Conservation (phyloP, 2,797 vertebrate species). For the Pitangus sulphuratus region DNA sequence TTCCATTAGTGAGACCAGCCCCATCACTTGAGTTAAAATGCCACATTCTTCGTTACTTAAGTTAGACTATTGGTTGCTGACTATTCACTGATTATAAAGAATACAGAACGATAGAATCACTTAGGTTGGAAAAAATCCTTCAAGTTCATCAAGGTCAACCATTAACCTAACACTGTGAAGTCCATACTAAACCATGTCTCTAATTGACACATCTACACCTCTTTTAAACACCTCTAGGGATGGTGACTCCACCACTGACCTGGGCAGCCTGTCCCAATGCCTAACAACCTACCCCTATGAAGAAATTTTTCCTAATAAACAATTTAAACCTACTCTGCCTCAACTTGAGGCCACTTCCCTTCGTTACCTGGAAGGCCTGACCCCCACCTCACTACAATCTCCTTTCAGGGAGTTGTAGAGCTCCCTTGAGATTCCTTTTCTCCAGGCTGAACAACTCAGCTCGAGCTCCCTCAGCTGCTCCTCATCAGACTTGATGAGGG, state of each 20-base stretch:
- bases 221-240: background rate
- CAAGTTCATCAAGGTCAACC: background rate
- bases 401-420: background rate
- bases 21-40: background rate
- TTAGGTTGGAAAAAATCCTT: background rate
- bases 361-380: background rate
- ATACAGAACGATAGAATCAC: background rate
- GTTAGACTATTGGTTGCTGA: background rate
- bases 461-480: background rate
- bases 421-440: rapidly evolving
- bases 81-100: background rate
- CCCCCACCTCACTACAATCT: rapidly evolving
- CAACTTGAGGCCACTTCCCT: background rate
- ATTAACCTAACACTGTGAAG: background rate
- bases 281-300: background rate
- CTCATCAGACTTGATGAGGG: no score
- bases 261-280: background rate
- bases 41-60: background rate
- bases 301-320: background rate
- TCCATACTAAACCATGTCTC: background rate
- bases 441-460: rapidly evolving
- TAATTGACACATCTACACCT: background rate
- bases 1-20: background rate
- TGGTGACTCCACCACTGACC: background rate
- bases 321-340: background rate